A percentile compares a stretch with the other conserved stretches of the same genome.
phyloP scores from a whole-genome alignment of 2,113 vertebrate species.

The Sander lucioperca region DNA sequence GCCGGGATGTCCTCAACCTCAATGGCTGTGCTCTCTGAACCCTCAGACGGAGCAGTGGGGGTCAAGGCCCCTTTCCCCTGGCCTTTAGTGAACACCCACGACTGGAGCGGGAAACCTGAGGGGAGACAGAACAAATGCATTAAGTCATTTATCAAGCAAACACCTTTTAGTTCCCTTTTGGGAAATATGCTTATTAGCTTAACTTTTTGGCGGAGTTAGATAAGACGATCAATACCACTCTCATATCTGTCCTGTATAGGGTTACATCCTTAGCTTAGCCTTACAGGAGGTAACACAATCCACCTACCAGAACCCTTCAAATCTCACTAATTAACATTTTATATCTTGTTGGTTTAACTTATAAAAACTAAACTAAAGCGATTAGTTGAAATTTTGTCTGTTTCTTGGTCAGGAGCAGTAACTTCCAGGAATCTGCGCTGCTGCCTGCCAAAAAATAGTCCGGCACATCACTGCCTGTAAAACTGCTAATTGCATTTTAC shows the following conservation, averaged over 20 bases:
- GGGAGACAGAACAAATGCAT: not conserved
- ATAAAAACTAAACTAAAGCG: not conserved
- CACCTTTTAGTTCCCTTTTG: too few species aligned
- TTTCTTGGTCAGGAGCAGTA: not conserved
- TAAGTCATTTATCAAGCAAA: not conserved
- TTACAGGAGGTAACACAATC: too few species aligned
- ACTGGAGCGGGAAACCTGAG: slow-evolving; percentile 88
- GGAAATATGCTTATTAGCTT: not conserved
- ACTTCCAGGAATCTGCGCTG: not conserved
- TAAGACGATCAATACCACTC: not conserved
- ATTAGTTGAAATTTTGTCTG: too few species aligned
- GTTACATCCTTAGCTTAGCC: too few species aligned
- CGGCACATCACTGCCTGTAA: not conserved
- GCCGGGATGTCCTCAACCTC: slow-evolving; percentile 93
- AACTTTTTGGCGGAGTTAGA: not conserved
- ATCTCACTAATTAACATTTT: not conserved
- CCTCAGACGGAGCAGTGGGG: slow-evolving; percentile 76
- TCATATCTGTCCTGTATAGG: too few species aligned
- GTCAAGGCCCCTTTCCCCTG: slow-evolving; percentile 82
- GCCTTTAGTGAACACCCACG: slow-evolving; percentile 85
- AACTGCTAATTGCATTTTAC: not conserved
- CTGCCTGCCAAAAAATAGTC: not conserved
- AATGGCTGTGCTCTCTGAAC: slow-evolving; percentile 79
- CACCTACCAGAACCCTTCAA: not conserved
- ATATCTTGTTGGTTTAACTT: not conserved